Base-by-base conservation (phyloP, 2,113 vertebrate species). In the Paracanthobrama guichenoti region DNA sequence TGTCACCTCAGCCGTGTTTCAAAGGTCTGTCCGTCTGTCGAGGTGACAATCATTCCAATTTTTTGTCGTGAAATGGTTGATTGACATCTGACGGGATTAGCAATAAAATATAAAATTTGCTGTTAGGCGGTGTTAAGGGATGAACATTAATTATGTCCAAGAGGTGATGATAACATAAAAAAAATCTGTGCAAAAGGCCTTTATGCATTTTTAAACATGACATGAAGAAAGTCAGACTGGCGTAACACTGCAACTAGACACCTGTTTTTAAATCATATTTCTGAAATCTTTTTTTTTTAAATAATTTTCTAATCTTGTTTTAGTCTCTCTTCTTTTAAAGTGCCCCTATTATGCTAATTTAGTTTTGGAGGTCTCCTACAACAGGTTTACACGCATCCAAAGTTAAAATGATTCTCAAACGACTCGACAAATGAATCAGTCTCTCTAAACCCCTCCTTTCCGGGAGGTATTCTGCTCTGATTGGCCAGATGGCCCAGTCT, bases 11-110 rank as follows among this genome's bases (percentile, higher is more conserved):
- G 16, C 76, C 78, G 18, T 53, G 48, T 46, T 83, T 57, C 12
- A 44, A 53, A 62, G 10, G 26, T 75, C 74, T 60, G 20, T 57
- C 24, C 28, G 66, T 84, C 62, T 22, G 24, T 39, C 9, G 53
- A n/a, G 72, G 46, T 71, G 28, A 86, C 75, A 74, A 67, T 67
- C 35, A 44, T 87, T 57, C 26, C 53, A 62, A 28, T 73, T 74
- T 62, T 59, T 55, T 62, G 14, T 69, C 20, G 20, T 20, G 3
- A 66, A 67, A 87, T 35, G 62, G 18, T 14, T 82, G 79, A 62
- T 62, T 78, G 83, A 64, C 59, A 31, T 73, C 67, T 78, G 79
- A 82, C 59, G 55, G 35, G 24, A 80, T 83, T 69, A 39, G 69
- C 20, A 42, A 67, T 83, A n/a, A 42, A 50, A 67, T 75, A 53